Percentiles rank a stretch among this genome's conserved stretches.
These are phyloP conservation scores for Leptinotarsa undecemlineata DNA, from an alignment of 1,140 invertebrate species.

Conservation along the genomic window DNA sequence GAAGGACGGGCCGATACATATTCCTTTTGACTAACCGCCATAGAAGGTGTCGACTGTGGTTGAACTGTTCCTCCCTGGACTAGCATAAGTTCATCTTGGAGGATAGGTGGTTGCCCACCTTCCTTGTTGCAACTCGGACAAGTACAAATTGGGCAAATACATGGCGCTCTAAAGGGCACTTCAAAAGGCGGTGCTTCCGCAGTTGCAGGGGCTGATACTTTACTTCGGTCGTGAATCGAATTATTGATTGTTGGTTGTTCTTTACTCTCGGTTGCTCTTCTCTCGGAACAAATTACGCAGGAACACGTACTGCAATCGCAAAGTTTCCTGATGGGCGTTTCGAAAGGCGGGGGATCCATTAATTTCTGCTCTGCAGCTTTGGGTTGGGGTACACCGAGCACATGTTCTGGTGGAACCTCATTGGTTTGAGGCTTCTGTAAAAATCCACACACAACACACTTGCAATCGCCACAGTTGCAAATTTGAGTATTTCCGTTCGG, in stretches of 20 bases:
- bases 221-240: too few species aligned
- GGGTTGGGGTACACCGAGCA: neutral
- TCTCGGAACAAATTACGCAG: neutral
- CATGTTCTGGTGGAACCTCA: too few species aligned
- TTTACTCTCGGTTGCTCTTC: neutral
- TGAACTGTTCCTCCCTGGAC: too few species aligned
- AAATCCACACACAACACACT: slow-evolving; percentile 10
- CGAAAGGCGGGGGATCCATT: slow-evolving; percentile 33
- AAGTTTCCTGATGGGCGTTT: slow-evolving; percentile 18
- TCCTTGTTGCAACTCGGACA: neutral
- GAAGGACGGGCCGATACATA: neutral
- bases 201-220: neutral
- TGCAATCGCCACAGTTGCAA: slow-evolving; percentile 21
- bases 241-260: neutral
- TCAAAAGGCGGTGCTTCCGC: slow-evolving; percentile 30
- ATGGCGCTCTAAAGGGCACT: slow-evolving; percentile 23
- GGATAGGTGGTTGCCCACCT: neutral
- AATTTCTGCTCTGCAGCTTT: neutral
- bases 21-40: too few species aligned
- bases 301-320: slow-evolving; percentile 28
- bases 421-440: neutral
- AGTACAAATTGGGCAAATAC: slow-evolving; percentile 17
- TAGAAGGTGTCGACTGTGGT: too few species aligned
- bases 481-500: neutral
- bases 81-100: too few species aligned